phyloP scores from a whole-genome alignment of 2,888 invertebrate species.

The Chymomyza caudatula region DNA sequence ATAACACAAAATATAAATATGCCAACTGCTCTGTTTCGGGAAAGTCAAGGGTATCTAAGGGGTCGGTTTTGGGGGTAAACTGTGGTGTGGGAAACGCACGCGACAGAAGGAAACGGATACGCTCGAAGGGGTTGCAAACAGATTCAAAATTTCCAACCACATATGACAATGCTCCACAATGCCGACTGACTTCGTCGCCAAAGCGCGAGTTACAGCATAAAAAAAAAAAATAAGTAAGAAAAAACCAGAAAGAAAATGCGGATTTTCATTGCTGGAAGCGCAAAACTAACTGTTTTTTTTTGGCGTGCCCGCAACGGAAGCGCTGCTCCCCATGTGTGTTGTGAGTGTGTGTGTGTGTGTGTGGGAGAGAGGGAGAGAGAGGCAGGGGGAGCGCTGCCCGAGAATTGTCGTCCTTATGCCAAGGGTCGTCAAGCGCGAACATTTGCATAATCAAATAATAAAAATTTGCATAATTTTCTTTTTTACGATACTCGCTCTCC shows the following conservation, averaged over 20 bases:
- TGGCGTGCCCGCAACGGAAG: slow-evolving; percentile 44
- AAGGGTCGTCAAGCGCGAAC: slow-evolving; percentile 77
- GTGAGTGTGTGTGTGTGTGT: slow-evolving; percentile 20
- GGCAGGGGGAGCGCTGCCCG: slow-evolving; percentile 18
- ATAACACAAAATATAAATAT: slow-evolving; percentile 61
- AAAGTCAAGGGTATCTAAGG: not conserved
- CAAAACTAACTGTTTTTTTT: slow-evolving; percentile 58
- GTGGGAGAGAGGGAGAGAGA: slow-evolving; percentile 3
- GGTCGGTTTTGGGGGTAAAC: not conserved
- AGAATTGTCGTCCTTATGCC: slow-evolving; percentile 77
- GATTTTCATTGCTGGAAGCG: not conserved
- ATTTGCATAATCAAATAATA: slow-evolving; percentile 79
- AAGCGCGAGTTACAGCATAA: not conserved
- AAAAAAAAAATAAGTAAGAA: slow-evolving; percentile 6
- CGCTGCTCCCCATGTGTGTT: slow-evolving; percentile 39
- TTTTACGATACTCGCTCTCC: slow-evolving; percentile 66
- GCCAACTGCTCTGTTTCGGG: slow-evolving; percentile 29
- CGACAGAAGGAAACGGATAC: slow-evolving; percentile 74
- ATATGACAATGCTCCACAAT: slow-evolving; percentile 72
- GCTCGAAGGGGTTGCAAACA: slow-evolving; percentile 74
- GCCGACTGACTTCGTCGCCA: slow-evolving; percentile 29
- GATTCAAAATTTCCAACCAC: slow-evolving; percentile 75
- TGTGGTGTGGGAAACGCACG: slow-evolving; percentile 48
- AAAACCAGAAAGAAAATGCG: slow-evolving; percentile 14
- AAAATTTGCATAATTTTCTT: slow-evolving; percentile 77